Evolutionary conservation across 2,113 vertebrate genomes (phyloP), one percentile per base, ranked within the genome.

Genomic region (Riparia riparia): DNA sequence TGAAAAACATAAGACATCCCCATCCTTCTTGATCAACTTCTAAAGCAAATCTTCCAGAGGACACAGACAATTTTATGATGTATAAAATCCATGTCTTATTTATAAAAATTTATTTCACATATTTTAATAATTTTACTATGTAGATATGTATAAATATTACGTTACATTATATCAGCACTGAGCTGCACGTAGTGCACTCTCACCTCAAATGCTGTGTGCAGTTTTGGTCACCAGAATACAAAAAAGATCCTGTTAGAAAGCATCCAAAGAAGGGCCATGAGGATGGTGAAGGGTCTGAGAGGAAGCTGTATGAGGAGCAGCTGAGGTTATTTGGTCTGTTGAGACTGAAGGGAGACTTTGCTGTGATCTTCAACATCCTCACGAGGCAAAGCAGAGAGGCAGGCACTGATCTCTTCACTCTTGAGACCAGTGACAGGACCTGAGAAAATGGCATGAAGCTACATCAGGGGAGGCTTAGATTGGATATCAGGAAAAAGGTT

Each of bases 91-190:
- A n/a, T 7, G 14, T 26, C 13, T 60, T n/a, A 26, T 61, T 51
- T 28, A 45, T 25, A 54, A 68, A 74, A 47, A 58, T n/a, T 12
- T 25, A 47, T 32, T 32, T 61, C 4, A 18, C 15, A 6, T 13
- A 37, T 37, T 37, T 37, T 17, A 49, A 15, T 60, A 17, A 51
- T 28, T 64, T 64, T 42, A 42, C 47, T 42, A n/a, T 28, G 4
- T 2, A 19, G 19, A 42, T 7, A 42, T 7, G 3, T 11, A 16
- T 12, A 1, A 12, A 22, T 12, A 22, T 20, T 5, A 26, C 13
- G 14, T 50, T 44, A 45, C 17, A 16, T 22, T 1, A 1, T 24
- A 54, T 4, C 1, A 2, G 25, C 6, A 31, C 14, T 45, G 42
- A 70, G 32, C 32, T 47, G 54, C 39, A 32, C 19, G 50, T 15